Conservation (phyloP, 1,140 invertebrate genomes). For the Bombus difficillimus region DNA sequence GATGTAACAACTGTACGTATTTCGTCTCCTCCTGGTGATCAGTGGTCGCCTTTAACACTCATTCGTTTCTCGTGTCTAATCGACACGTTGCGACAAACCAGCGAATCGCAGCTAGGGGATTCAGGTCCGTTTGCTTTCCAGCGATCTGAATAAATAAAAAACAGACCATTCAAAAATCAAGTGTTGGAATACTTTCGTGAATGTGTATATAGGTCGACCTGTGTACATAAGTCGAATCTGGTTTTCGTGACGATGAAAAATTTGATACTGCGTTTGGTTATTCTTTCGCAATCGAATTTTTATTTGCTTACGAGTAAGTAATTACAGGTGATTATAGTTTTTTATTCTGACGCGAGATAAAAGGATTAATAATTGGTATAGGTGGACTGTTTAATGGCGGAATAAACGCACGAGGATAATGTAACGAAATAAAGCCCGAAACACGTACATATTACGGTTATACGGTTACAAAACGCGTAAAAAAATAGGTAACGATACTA, state of each 20-base stretch:
- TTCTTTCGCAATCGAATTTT: background rate
- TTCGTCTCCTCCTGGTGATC: conserved; percentile 36
- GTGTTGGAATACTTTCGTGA: too few relatives aligned
- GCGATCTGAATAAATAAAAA: background rate
- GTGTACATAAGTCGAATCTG: background rate
- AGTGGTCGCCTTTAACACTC: conserved; percentile 11
- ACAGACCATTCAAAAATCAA: background rate
- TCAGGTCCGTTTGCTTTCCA: background rate
- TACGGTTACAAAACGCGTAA: background rate
- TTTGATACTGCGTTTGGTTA: background rate
- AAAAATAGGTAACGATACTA: background rate
- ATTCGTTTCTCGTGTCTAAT: background rate
- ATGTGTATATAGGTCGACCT: too few relatives aligned
- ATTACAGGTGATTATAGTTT: background rate
- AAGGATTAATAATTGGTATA: background rate
- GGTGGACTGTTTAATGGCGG: too few relatives aligned
- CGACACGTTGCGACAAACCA: background rate
- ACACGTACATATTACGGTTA: background rate
- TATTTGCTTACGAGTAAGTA: background rate
- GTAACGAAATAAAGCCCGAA: background rate
- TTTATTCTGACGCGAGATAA: background rate
- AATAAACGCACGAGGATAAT: background rate
- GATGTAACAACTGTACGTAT: conserved; percentile 31
- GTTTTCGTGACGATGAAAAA: background rate
- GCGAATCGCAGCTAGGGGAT: background rate